Conservation (phyloP, 2,797 vertebrate species). For the Hoplostethus atlanticus region DNA sequence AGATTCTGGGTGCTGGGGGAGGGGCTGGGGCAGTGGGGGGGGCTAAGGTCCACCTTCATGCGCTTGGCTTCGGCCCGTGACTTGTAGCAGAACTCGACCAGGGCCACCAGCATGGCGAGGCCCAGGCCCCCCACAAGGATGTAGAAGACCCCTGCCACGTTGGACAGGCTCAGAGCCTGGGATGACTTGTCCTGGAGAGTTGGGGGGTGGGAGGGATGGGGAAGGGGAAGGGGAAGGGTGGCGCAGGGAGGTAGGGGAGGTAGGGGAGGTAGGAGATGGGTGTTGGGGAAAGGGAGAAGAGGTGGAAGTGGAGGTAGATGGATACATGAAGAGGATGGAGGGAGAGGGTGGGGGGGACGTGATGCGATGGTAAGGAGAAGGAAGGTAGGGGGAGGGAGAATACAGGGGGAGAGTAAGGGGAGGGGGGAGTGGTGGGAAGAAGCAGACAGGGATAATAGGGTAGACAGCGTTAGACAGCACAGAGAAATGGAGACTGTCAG, state of each 20-base stretch:
- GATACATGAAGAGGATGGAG: too few relatives aligned
- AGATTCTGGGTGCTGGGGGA: slow-evolving; percentile 99
- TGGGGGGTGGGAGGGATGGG: slow-evolving; percentile 14
- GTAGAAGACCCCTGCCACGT: slow-evolving; percentile 99
- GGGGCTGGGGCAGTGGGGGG: slow-evolving; percentile 97
- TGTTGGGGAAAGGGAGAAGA: slow-evolving; percentile 2
- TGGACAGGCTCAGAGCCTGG: slow-evolving; percentile 99
- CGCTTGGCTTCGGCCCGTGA: slow-evolving; percentile 99
- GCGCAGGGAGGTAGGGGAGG: too few relatives aligned
- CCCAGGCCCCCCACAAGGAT: slow-evolving; percentile 99
- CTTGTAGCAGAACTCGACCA: slow-evolving; percentile 99
- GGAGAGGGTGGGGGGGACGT: background rate
- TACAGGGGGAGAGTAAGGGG: background rate
- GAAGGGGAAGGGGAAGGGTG: background rate
- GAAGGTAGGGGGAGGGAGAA: background rate
- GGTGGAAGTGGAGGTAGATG: background rate
- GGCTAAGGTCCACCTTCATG: slow-evolving; percentile 99
- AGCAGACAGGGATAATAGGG: slow-evolving; percentile 62
- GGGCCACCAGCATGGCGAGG: slow-evolving; percentile 99
- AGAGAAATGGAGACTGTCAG: slow-evolving; percentile 38
- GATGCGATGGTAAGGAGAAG: background rate
- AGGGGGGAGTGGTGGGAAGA: slow-evolving; percentile 44
- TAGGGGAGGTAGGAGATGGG: background rate
- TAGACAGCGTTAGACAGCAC: slow-evolving; percentile 54
- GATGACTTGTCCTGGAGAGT: slow-evolving; percentile 94